phyloP scores from a whole-genome alignment of 2,797 vertebrate genomes.

The Mormyrops attenuatus region DNA sequence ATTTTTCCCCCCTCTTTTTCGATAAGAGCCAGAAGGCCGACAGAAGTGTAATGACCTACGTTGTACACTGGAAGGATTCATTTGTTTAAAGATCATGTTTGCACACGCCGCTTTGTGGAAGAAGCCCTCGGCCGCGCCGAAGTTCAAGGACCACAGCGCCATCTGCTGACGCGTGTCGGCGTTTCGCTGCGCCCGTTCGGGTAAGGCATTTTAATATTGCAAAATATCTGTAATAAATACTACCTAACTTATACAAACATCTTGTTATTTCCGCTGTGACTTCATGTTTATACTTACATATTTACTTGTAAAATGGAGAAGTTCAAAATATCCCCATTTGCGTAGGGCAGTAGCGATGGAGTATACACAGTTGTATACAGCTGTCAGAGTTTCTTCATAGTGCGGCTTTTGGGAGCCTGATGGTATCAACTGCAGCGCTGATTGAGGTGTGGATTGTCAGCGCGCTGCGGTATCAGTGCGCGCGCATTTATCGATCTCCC shows the following conservation, averaged over 20 bases:
- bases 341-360: neutral
- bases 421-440: neutral
- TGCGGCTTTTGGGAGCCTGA: neutral
- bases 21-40: neutral
- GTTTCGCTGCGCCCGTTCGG: neutral
- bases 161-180: slow-evolving; percentile 7
- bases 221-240: neutral
- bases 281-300: neutral
- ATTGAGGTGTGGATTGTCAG: slow-evolving; percentile 25
- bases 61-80: slow-evolving; percentile 20
- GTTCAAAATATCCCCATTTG: neutral
- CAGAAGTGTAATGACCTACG: slow-evolving; percentile 23
- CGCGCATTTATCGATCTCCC: slow-evolving; percentile 13
- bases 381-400: neutral
- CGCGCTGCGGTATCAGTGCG: neutral
- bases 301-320: neutral
- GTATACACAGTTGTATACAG: neutral
- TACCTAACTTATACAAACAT: neutral
- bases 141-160: slow-evolving; percentile 13
- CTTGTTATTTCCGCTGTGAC: neutral
- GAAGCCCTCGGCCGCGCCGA: neutral
- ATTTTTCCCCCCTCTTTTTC: neutral
- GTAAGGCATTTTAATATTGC: neutral
- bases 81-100: slow-evolving; percentile 25
- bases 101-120: neutral